Conservation (phyloP, 2,888 invertebrate species). For the Acholoe squamosa region DNA sequence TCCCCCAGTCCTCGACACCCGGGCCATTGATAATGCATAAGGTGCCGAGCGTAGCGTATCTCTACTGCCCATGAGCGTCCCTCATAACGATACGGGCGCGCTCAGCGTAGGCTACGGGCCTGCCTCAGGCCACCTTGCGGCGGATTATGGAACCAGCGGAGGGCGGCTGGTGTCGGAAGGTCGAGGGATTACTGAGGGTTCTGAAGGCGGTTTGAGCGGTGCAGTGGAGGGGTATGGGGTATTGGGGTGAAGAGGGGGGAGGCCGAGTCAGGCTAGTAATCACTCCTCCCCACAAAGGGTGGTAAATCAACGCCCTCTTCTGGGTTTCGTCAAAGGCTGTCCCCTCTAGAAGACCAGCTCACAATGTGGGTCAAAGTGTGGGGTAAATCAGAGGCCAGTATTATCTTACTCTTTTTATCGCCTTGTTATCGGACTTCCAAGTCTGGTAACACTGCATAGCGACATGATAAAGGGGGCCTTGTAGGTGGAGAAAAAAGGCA, state of each 20-base stretch:
- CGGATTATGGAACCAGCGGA: neutral
- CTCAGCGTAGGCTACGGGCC: neutral
- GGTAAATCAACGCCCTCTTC: constrained; percentile 4
- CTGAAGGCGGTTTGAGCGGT: neutral
- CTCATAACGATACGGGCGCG: neutral
- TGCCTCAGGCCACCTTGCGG: neutral
- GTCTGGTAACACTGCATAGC: too few relatives aligned
- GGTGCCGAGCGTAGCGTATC: neutral
- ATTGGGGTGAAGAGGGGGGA: neutral
- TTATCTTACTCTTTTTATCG: too few relatives aligned
- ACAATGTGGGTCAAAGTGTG: neutral
- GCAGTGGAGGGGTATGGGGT: neutral
- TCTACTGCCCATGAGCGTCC: neutral
- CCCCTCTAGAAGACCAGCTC: neutral
- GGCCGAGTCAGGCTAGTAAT: neutral
- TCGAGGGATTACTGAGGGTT: neutral
- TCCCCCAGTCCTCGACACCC: neutral
- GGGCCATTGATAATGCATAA: neutral
- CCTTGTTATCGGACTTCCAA: too few relatives aligned
- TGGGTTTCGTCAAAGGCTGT: too few relatives aligned
- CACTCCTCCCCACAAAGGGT: neutral
- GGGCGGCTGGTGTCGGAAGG: constrained; percentile 11
- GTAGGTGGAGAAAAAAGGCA: too few relatives aligned
- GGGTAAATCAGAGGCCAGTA: neutral
- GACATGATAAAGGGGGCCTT: too few relatives aligned